Evolutionary conservation across 2,113 vertebrate genomes (phyloP), one percentile per base, ranked within the genome.

Genomic region (Triplophysa dalaica): DNA sequence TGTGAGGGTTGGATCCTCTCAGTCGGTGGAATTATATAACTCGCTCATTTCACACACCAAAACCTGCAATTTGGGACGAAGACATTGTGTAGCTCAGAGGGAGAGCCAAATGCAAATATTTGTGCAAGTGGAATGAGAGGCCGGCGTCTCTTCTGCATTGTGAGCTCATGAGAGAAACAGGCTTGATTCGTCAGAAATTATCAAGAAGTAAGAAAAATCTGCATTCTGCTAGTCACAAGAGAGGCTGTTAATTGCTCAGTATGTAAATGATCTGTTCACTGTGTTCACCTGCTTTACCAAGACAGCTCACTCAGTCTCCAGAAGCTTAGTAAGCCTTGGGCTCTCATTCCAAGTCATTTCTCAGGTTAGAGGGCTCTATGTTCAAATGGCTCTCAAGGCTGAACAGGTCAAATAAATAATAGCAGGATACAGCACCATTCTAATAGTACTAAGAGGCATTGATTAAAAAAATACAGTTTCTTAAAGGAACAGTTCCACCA

Each of bases 61-160:
- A 81, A 60, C 70, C 70, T 78, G 65, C 45, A 61, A 65, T 65
- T 65, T 22, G 73, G 63, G 65, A 38, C 19, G 9, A 38, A 78
- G 70, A 81, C 79, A 50, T 61, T 75, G 63, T 22, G 7, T 61
- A 78, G 68, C 76, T 81, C 70, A 69, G 65, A 65, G 75, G 61
- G 79, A 84, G 38, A n/a, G 3, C 66, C 83, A 85, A 80, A 85
- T 82, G 78, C 81, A 82, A 82, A 82, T 82, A 78, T 77, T 48
- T 77, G 67, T 77, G 48, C 77, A 68, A 85, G 60, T 38, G 24
- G 56, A 81, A 78, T 22, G 17, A 75, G 65, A 66, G 29, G 38
- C 21, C 54, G 13, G 52, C 24, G 45, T n/a, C 72, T 69, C 50
- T 76, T 22, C 61, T 33, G 74, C 65, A 64, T 52, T 45, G 22